Base-by-base conservation (phyloP, 2,888 invertebrate species). In the Agrotis puta region DNA sequence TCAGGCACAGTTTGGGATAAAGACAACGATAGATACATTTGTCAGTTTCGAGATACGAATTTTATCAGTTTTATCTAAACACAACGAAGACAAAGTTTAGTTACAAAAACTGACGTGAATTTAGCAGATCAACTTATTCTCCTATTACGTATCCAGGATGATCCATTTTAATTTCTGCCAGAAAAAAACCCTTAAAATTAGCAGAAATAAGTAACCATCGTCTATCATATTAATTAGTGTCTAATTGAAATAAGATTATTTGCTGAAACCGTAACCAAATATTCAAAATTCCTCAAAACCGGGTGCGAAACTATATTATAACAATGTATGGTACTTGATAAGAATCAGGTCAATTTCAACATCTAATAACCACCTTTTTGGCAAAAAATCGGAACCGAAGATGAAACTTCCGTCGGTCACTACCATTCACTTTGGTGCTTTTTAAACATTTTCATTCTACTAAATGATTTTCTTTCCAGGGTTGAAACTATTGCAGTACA, bases 401-500 rank as follows among this genome's bases (percentile, higher is more conserved):
- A 2, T 11, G 33, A 39, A 39, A 39, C 39, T 39, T 39, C 4
- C 11, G 39, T 39, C 39, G 11, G 9, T 5, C 39, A 39, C 39
- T 33, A 33, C 33, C 33, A 5, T 33, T 5, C 33, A 33, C 1
- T 39, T 11, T 39, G 11, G 39, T 39, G 39, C 39, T 50, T 61
- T 47, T 39, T 14, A 9, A 9, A 27, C 3, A 50, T n/a, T 69
- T 48, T 39, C 1, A 39, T 47, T n/a, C 13, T 43, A 43, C 16
- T n/a, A 24, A 24, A 50, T 5, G 20, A 11, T 61, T 56, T 61
- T 70, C 16, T 62, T 69, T 91, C 3, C 88, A 96, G 97, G 97
- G 24, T 88, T 97, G 0, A 97, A 97, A 86, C 81, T 96, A 33
- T 87, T 97, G 61, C 96, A 97, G 51, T 97, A 97, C 81, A 96